Percentiles rank a stretch among this genome's conserved stretches.
Conservation (phyloP, 2,113 vertebrate genomes). For the Brachyhypopomus occidentalis region DNA sequence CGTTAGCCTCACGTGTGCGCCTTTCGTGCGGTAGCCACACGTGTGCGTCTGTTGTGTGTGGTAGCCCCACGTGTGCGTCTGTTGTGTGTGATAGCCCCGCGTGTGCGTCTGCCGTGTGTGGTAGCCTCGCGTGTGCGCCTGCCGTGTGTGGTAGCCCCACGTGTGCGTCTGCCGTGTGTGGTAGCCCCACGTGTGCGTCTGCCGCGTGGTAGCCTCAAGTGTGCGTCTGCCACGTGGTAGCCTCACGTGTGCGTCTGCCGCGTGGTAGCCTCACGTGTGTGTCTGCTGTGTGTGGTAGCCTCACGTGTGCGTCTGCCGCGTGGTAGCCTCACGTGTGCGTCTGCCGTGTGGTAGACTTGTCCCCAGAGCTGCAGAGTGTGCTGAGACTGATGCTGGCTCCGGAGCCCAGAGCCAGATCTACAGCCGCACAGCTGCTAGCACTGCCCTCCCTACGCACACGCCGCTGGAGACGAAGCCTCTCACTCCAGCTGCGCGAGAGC, state of each 20-base stretch:
- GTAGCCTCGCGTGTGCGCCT: no score
- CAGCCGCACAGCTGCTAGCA: slow-evolving; percentile 75
- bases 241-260: not conserved
- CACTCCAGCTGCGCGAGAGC: slow-evolving; percentile 64
- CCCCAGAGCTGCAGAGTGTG: slow-evolving; percentile 77
- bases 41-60: slow-evolving; percentile 25
- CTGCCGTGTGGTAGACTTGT: slow-evolving; percentile 73
- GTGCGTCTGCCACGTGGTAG: slow-evolving; percentile 62
- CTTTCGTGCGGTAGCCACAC: slow-evolving; percentile 67
- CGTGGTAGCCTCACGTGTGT: slow-evolving; percentile 68
- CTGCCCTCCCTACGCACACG: slow-evolving; percentile 74
- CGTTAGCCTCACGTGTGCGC: slow-evolving; percentile 67
- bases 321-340: slow-evolving; percentile 67
- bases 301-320: slow-evolving; percentile 17
- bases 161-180: slow-evolving; percentile 26
- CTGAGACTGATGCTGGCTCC: slow-evolving; percentile 82
- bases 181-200: no score
- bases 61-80: no score
- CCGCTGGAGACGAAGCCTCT: slow-evolving; percentile 72
- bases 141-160: no score
- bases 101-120: slow-evolving; percentile 26
- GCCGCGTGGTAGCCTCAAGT: slow-evolving; percentile 67
- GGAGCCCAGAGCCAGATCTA: slow-evolving; percentile 75
- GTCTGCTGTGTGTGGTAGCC: slow-evolving; percentile 34
- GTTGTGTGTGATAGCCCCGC: no score